Conservation (phyloP, 2,888 invertebrate species). For the Keiferia lycopersicella region DNA sequence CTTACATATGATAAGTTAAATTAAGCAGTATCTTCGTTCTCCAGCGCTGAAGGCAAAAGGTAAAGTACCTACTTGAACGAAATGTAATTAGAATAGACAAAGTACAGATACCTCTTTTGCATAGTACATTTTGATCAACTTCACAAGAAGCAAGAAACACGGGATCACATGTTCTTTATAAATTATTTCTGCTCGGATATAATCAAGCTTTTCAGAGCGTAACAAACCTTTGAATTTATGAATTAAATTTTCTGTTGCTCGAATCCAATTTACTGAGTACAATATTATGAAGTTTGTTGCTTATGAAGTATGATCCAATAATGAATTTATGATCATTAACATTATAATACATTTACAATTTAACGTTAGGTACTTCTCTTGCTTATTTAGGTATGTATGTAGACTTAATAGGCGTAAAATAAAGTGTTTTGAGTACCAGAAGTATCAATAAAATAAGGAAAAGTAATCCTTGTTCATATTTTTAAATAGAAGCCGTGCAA, state of each 20-base stretch:
- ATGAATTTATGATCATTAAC: too few species aligned
- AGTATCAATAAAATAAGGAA: neutral
- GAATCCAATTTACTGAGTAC: neutral
- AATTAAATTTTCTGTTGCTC: conserved; percentile 29
- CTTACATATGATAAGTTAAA: too few species aligned
- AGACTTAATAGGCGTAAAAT: too few species aligned
- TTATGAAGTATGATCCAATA: neutral
- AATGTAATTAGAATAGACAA: neutral
- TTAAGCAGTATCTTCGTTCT: too few species aligned
- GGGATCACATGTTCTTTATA: conserved; percentile 9
- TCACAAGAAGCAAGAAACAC: conserved; percentile 10
- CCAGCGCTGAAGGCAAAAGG: too few species aligned
- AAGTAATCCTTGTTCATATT: too few species aligned
- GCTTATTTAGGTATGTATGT: too few species aligned
- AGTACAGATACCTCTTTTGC: neutral
- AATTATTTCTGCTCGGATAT: conserved; percentile 13
- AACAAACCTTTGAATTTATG: conserved; percentile 29
- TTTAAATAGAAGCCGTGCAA: too few species aligned
- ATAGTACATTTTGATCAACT: conserved; percentile 3
- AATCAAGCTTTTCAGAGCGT: conserved; percentile 17
- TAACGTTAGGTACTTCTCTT: too few species aligned
- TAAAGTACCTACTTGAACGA: neutral
- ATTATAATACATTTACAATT: too few species aligned
- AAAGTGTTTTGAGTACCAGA: too few species aligned
- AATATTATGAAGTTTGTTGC: conserved; percentile 6